Conservation (phyloP, 2,888 invertebrate species). For the Laothoe populi region DNA sequence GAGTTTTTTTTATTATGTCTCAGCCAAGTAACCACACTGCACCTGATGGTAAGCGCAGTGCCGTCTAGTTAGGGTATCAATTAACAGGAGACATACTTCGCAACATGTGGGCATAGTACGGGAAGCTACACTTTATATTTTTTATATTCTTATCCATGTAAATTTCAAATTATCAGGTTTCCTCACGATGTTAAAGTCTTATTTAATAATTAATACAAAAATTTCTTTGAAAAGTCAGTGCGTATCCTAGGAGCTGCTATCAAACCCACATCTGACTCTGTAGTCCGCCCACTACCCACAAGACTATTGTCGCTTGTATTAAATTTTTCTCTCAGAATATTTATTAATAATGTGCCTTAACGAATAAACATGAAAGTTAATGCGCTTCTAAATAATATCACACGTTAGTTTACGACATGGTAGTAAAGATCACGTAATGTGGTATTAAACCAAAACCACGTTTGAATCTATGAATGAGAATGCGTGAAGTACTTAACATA, state of each 20-base stretch:
- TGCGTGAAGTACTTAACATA: conserved; percentile 21
- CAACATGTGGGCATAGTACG: no score
- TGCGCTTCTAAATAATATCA: conserved; percentile 6
- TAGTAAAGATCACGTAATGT: conserved; percentile 10
- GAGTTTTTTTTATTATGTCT: no score
- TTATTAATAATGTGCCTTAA: not conserved
- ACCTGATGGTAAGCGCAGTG: no score
- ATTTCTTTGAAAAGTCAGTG: not conserved
- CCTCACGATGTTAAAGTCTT: not conserved
- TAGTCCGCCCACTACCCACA: no score
- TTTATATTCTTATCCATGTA: no score
- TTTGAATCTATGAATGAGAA: conserved; percentile 20
- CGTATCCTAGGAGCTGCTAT: no score
- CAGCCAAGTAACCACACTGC: no score
- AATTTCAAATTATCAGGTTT: no score
- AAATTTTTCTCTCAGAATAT: not conserved
- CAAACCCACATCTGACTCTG: no score
- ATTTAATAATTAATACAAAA: not conserved
- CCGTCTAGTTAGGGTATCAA: no score
- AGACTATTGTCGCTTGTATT: not conserved
- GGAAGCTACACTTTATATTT: no score
- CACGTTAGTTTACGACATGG: conserved; percentile 3
- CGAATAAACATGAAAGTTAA: conserved; percentile 4
- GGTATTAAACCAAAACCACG: conserved; percentile 12
- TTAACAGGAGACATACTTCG: no score